Percentiles rank a stretch among this genome's conserved stretches.
These are phyloP conservation scores for Listronotus bonariensis DNA, from an alignment of 1,140 invertebrate genomes.

Conservation along the genomic window DNA sequence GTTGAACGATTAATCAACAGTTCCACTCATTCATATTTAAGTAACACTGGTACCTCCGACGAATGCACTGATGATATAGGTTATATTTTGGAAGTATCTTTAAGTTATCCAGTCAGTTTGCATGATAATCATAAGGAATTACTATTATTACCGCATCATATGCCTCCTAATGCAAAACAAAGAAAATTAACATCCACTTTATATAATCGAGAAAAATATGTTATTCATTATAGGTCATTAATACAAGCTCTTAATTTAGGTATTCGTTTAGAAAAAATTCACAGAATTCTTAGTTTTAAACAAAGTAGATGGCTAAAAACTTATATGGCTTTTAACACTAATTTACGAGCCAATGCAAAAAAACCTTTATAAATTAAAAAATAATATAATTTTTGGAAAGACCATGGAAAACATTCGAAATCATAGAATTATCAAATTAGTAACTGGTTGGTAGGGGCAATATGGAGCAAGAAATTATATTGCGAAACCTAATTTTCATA, in stretches of 20 bases:
- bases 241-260: constrained; percentile 49
- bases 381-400: constrained; percentile 48
- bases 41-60: too few relatives aligned
- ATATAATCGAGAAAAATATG: constrained; percentile 50
- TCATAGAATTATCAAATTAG: too few relatives aligned
- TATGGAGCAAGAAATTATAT: too few relatives aligned
- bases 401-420: too few relatives aligned
- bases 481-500: too few relatives aligned
- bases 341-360: constrained; percentile 46
- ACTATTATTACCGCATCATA: constrained; percentile 53
- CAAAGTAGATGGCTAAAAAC: constrained; percentile 50
- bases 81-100: constrained; percentile 45
- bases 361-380: constrained; percentile 57
- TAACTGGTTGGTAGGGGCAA: too few relatives aligned
- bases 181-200: constrained; percentile 54
- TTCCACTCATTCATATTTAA: too few relatives aligned
- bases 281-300: constrained; percentile 52
- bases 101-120: constrained; percentile 13
- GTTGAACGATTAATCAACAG: too few relatives aligned
- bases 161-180: constrained; percentile 39
- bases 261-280: constrained; percentile 48
- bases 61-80: constrained; percentile 23
- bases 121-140: constrained; percentile 53
- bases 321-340: constrained; percentile 54
- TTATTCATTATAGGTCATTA: constrained; percentile 53